Conservation (phyloP, 2,888 invertebrate genomes). For the Acanthosepion pharaonis region DNA sequence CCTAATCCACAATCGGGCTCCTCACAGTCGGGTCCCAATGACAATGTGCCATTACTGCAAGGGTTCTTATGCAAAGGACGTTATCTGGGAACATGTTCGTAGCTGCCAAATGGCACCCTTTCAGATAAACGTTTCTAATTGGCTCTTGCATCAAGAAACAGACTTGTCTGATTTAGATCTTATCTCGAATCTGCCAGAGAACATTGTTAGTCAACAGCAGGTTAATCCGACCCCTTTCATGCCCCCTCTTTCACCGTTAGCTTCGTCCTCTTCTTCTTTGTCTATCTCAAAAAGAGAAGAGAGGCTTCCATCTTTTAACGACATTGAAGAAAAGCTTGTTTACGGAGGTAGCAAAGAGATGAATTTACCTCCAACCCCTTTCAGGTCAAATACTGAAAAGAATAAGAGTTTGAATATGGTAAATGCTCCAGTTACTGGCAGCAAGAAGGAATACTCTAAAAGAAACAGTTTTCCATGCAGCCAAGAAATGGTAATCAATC, state of each 20-base stretch:
- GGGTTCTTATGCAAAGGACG: not conserved
- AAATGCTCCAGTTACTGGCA: not conserved
- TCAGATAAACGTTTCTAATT: not conserved
- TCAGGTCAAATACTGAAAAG: not conserved
- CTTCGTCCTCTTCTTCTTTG: not conserved
- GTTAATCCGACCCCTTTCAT: not conserved
- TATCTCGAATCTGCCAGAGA: not conserved
- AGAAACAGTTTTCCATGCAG: not conserved
- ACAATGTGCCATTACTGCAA: conserved; percentile 37
- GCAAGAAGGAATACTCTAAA: not conserved
- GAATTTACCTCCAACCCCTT: no score
- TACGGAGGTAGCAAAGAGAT: not conserved
- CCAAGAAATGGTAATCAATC: no score
- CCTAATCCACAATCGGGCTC: not conserved
- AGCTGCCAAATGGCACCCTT: not conserved
- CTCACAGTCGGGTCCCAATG: not conserved
- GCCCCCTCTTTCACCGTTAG: not conserved
- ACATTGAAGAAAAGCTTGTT: not conserved
- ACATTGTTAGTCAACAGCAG: not conserved
- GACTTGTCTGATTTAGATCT: not conserved
- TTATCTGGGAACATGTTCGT: not conserved
- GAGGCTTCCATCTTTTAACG: not conserved
- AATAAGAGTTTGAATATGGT: not conserved
- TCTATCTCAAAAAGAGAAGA: not conserved
- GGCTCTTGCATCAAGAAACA: not conserved